phyloP scores from a whole-genome alignment of 30 jellyfish, hydroid and myxozoan genomes.

The Aurelia sp. region DNA sequence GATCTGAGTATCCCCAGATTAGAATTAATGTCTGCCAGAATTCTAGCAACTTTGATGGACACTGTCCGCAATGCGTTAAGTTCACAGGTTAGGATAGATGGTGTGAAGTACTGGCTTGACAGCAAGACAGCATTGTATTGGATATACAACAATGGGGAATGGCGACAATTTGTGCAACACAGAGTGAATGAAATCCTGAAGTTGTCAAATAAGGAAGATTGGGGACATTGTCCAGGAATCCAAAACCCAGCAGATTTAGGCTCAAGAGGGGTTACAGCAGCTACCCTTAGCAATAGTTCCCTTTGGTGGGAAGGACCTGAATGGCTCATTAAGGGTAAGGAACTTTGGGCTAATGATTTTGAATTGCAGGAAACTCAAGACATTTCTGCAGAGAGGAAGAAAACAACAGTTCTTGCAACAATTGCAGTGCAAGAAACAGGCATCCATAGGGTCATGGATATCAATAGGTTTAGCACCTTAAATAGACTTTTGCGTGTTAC shows the following conservation, averaged over 20 bases:
- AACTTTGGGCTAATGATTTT: neutral
- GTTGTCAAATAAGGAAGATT: neutral
- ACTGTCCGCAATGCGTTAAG: conserved; percentile 13
- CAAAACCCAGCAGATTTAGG: conserved; percentile 12
- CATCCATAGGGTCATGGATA: neutral
- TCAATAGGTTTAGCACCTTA: neutral
- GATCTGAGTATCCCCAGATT: conserved; percentile 37
- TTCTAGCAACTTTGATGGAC: conserved; percentile 22
- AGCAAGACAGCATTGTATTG: neutral
- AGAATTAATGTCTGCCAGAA: conserved; percentile 23
- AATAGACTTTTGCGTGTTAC: neutral
- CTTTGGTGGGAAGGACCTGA: conserved; percentile 22
- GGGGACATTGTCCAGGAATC: conserved; percentile 8
- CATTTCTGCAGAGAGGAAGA: neutral
- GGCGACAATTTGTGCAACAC: neutral
- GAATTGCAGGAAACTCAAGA: neutral
- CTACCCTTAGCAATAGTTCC: neutral
- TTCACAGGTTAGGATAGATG: neutral
- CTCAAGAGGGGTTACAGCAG: conserved; percentile 3
- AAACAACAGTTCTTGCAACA: neutral
- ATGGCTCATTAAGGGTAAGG: neutral
- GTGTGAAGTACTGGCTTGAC: neutral
- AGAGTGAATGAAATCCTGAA: conserved; percentile 11
- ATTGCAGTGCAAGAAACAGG: neutral
- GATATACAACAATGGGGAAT: neutral